Percentiles rank a stretch among this genome's conserved stretches.
Evolutionary conservation across 2,113 vertebrate species (phyloP).

Genomic region (Saccopteryx bilineata): DNA sequence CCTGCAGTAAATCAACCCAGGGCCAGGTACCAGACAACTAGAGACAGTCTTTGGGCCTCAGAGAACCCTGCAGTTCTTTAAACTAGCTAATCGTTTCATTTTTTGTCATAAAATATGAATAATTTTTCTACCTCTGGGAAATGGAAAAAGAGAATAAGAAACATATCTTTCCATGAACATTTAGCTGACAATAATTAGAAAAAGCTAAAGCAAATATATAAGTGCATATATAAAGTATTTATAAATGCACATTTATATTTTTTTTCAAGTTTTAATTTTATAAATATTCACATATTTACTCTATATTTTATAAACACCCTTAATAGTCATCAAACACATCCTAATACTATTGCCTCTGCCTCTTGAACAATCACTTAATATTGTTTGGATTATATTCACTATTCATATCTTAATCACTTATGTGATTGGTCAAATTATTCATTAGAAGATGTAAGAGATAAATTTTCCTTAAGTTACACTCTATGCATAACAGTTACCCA

Average conservation of each 20-base stretch:
- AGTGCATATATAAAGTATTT: neutral
- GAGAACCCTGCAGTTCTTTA: neutral
- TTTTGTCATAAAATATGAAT: conserved; percentile 38
- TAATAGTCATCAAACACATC: conserved; percentile 33
- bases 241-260: neutral
- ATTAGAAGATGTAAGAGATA: conserved; percentile 71
- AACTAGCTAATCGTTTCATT: neutral
- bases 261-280: conserved; percentile 56
- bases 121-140: conserved; percentile 70
- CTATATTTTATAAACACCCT: neutral
- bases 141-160: neutral
- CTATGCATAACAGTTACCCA: conserved; percentile 50
- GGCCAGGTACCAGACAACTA: neutral
- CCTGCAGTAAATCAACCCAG: neutral
- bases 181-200: conserved; percentile 60
- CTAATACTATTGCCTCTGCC: neutral
- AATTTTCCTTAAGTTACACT: conserved; percentile 72
- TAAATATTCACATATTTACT: neutral
- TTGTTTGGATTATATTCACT: conserved; percentile 17
- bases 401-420: conserved; percentile 49
- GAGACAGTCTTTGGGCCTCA: neutral
- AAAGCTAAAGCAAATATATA: conserved; percentile 55
- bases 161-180: conserved; percentile 37
- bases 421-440: conserved; percentile 59
- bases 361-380: neutral